These are phyloP conservation scores for Nylanderia fulva DNA, from an alignment of 1,140 invertebrate species.

Conservation along the genomic window DNA sequence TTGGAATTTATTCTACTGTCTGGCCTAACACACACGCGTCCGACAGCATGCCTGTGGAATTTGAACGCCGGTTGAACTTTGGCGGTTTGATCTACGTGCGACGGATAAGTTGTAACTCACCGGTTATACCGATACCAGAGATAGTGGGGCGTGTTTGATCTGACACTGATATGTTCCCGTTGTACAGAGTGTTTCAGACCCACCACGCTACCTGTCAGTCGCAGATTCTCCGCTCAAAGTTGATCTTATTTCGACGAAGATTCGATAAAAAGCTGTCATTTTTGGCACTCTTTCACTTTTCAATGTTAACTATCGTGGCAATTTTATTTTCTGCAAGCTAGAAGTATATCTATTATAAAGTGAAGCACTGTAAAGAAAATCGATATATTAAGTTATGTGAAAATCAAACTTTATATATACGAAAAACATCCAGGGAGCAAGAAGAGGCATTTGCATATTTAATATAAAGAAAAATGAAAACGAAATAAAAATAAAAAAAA, in stretches of 20 bases:
- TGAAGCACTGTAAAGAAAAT: neutral
- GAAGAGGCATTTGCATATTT: too few relatives aligned
- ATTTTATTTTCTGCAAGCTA: neutral
- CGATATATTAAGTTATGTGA: neutral
- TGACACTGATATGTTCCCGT: conserved; percentile 19
- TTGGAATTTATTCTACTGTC: conserved; percentile 70
- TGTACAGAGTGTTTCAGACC: conserved; percentile 21
- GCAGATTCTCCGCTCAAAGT: neutral
- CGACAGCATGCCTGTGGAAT: conserved; percentile 49
- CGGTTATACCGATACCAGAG: conserved; percentile 33
- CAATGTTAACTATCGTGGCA: neutral
- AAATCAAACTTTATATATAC: neutral
- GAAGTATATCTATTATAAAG: neutral
- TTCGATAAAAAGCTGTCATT: neutral
- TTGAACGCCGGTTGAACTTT: conserved; percentile 28
- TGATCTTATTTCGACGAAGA: conserved; percentile 21
- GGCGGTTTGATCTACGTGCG: conserved; percentile 34
- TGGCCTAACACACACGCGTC: conserved; percentile 44
- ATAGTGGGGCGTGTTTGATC: conserved; percentile 47
- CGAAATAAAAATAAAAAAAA: too few relatives aligned
- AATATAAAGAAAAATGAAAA: too few relatives aligned
- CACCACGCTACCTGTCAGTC: neutral
- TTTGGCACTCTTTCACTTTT: neutral
- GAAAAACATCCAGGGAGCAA: neutral
- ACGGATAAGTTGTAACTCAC: conserved; percentile 52